Percentiles rank a stretch among this genome's conserved stretches.
phyloP scores from a whole-genome alignment of 2,888 invertebrate species.

The Microctonus hyperodae region DNA sequence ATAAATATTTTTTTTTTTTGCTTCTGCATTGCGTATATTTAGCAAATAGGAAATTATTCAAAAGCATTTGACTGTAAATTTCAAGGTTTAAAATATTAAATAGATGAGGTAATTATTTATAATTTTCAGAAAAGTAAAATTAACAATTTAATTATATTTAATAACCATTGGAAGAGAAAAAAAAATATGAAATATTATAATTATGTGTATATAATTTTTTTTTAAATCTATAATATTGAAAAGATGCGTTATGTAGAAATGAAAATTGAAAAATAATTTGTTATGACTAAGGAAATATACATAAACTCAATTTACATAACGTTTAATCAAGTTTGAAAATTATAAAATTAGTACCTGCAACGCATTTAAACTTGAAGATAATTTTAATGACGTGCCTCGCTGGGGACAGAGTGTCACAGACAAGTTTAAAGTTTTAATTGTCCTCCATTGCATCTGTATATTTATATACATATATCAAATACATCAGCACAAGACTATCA shows the following conservation, averaged over 20 bases:
- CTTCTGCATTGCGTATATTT: background rate
- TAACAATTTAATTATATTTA: background rate
- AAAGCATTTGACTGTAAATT: background rate
- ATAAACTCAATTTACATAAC: background rate
- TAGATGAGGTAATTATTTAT: background rate
- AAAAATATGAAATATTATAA: too few species aligned
- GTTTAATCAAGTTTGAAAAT: background rate
- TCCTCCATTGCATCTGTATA: background rate
- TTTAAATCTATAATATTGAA: background rate
- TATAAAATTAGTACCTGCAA: background rate
- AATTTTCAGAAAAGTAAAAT: background rate
- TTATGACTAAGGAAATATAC: background rate
- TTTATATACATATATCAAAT: background rate
- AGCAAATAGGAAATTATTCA: background rate
- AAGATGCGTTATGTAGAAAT: background rate
- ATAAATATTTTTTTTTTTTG: background rate
- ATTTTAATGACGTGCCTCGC: slow-evolving; percentile 1
- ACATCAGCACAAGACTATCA: background rate
- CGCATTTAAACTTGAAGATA: slow-evolving; percentile 4
- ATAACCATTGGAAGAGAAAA: too few species aligned
- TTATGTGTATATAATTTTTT: background rate
- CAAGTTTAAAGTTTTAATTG: slow-evolving; percentile 4
- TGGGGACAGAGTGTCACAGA: background rate
- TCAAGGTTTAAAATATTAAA: background rate
- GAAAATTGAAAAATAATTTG: background rate